Conservation (phyloP, 92 coral and sea anemone genomes). For the Phenganax subtilis region DNA sequence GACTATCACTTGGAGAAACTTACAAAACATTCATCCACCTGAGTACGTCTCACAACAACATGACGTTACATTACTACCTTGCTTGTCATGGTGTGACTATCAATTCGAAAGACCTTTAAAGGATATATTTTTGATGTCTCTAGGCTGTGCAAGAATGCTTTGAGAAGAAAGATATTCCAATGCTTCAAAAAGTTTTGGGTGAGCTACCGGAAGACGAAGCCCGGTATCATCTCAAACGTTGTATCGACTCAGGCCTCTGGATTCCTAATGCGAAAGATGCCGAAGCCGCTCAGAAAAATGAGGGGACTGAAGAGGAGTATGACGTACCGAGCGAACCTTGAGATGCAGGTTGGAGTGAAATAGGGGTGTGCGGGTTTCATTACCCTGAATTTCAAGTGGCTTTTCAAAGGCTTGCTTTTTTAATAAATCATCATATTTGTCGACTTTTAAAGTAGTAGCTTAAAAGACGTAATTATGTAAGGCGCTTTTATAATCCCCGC, state of each 20-base stretch:
- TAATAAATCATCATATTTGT: no score
- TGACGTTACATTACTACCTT: no score
- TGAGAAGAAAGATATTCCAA: conserved; percentile 73
- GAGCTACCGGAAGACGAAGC: conserved; percentile 81
- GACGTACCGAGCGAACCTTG: conserved; percentile 13
- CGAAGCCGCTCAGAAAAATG: conserved; percentile 41
- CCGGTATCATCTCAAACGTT: conserved; percentile 59
- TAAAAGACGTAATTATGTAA: no score
- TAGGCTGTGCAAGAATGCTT: conserved; percentile 82
- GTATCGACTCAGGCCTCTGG: conserved; percentile 88
- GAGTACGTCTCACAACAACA: no score
- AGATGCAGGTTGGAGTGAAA: neutral
- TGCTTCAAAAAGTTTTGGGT: conserved; percentile 69
- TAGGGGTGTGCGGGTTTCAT: neutral
- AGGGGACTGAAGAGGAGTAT: conserved; percentile 1
- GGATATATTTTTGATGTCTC: neutral
- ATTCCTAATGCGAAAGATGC: conserved; percentile 72
- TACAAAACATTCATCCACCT: no score
- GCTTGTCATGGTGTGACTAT: no score
- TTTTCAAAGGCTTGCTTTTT: neutral
- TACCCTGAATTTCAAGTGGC: neutral
- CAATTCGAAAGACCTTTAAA: no score
- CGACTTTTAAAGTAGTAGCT: no score
- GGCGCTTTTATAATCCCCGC: no score
- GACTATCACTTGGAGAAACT: no score